These are phyloP conservation scores for Lineus longissimus DNA, from an alignment of 1,140 invertebrate genomes.

Conservation along the genomic window DNA sequence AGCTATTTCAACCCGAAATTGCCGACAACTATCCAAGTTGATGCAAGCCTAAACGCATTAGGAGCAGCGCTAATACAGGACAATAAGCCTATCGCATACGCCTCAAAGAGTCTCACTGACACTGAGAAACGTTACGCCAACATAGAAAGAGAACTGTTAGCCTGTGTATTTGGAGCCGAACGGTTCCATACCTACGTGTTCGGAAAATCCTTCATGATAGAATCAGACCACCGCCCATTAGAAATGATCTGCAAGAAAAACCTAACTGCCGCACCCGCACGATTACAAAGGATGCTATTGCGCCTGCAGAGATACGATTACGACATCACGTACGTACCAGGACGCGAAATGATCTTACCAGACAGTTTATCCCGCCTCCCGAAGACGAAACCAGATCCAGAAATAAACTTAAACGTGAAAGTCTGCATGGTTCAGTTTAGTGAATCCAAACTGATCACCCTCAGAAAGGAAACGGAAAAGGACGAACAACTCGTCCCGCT, in stretches of 20 bases:
- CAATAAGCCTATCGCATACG: conserved; percentile 51
- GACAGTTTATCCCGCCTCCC: too few species aligned
- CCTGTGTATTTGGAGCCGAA: conserved; percentile 53
- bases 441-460: too few species aligned
- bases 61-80: conserved; percentile 54
- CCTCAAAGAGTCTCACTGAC: conserved; percentile 50
- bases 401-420: too few species aligned
- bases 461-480: too few species aligned
- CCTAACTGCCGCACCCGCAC: conserved; percentile 10
- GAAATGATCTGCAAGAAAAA: conserved; percentile 22
- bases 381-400: too few species aligned
- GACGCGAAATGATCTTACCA: conserved; percentile 40
- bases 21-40: conserved; percentile 24
- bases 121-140: conserved; percentile 55
- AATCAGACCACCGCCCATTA: conserved; percentile 23
- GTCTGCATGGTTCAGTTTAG: too few species aligned
- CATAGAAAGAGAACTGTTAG: conserved; percentile 55
- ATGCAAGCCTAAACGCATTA: conserved; percentile 39
- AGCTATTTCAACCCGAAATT: conserved; percentile 28
- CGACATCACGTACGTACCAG: conserved; percentile 31
- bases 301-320: conserved; percentile 48
- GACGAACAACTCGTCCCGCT: too few species aligned
- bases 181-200: conserved; percentile 49
- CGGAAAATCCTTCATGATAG: conserved; percentile 19
- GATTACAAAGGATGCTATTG: conserved; percentile 30